Evolutionary conservation across 2,797 vertebrate genomes (phyloP).

Genomic region (Lithobates sylvaticus): DNA sequence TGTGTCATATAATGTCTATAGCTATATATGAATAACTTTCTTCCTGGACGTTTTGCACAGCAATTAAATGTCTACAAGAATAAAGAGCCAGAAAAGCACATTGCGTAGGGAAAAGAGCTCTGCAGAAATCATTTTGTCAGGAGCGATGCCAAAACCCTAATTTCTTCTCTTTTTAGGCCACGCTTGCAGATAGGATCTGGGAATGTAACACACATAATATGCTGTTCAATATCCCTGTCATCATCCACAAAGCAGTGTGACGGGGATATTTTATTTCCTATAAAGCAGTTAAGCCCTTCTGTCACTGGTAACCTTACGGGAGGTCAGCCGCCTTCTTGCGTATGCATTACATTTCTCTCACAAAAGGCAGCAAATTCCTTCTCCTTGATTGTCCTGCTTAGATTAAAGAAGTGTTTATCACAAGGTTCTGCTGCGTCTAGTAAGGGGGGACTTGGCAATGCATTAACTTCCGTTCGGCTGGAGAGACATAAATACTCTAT

Average conservation of each 20-base stretch:
- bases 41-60: too few species aligned
- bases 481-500: constrained; percentile 29
- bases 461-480: constrained; percentile 20
- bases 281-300: constrained; percentile 41
- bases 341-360: constrained; percentile 32
- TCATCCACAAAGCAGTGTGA: constrained; percentile 56
- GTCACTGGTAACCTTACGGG: neutral
- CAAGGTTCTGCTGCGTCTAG: neutral
- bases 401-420: constrained; percentile 45
- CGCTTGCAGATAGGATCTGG: constrained; percentile 24
- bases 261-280: constrained; percentile 56
- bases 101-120: neutral
- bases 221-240: constrained; percentile 35
- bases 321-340: constrained; percentile 22
- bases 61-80: neutral
- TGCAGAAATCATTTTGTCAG: neutral
- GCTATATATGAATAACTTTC: too few species aligned
- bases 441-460: constrained; percentile 27
- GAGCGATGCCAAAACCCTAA: neutral
- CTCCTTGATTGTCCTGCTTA: constrained; percentile 45
- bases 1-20: too few species aligned
- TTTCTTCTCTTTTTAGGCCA: constrained; percentile 14
- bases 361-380: constrained; percentile 22
- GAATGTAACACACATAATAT: constrained; percentile 42
- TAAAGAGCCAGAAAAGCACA: neutral